Evolutionary conservation across 2,113 vertebrate genomes (phyloP), one percentile per base, ranked within the genome.

Genomic region (Scolopax mira): DNA sequence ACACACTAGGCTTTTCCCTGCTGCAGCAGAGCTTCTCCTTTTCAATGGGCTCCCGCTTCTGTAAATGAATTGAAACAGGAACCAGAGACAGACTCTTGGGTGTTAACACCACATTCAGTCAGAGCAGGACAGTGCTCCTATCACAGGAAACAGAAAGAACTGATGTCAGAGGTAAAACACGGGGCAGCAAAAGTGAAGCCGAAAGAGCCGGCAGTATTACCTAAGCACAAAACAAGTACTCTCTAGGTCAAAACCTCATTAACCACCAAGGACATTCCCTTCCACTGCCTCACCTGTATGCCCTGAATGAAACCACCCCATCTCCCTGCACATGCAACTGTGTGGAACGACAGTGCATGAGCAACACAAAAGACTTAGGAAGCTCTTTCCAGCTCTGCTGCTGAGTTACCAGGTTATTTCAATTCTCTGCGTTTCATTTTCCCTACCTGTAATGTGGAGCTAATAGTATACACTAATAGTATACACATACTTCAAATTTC

Each of bases 71-170:
- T 0, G 12, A 81, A 83, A 95, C 71, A 91, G 93, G 80, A 94
- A 93, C 52, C 18, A 66, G 28, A 33, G 66, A 74, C 30, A 66
- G 85, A 62, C 49, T 51, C 60, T 23, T 1, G 4, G 64, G 52
- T 92, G 79, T 46, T 83, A 83, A 33, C 83, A 66, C n/a, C 42
- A 67, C 69, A 10, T 66, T 72, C 60, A 66, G 49, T 46, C 72
- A 78, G 72, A 31, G 57, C 51, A 90, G 73, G 88, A 60, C 15
- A 77, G 44, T 11, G 54, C 35, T 90, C 28, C 28, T 87, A 33
- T 49, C 48, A 57, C 80, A 92, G 91, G 94, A 96, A 96, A 79
- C 37, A 46, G 69, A 87, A 88, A 65, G 49, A 49, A 22, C 35
- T 41, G 37, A 61, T 27, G 55, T 77, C 62, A 92, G 81, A 80